phyloP scores from a whole-genome alignment of 2,888 invertebrate species.

The Eugnorisma glareosa region DNA sequence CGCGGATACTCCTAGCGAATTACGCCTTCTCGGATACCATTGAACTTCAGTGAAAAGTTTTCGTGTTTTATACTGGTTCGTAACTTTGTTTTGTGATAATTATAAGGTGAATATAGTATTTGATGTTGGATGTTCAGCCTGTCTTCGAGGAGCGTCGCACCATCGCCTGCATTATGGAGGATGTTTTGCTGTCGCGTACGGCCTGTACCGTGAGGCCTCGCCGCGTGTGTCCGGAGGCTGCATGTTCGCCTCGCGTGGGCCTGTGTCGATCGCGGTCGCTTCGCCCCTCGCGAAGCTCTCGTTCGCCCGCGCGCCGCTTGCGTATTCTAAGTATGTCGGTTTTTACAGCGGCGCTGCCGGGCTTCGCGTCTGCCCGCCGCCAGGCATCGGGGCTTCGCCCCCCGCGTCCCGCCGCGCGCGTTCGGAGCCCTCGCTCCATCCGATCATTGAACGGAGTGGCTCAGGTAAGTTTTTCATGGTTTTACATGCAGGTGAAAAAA shows the following conservation, averaged over 20 bases:
- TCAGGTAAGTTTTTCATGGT: constrained; percentile 85
- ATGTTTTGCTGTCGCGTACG: constrained; percentile 75
- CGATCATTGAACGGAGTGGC: constrained; percentile 78
- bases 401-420: constrained; percentile 87
- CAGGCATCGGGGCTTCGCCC: constrained; percentile 84
- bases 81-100: constrained; percentile 90
- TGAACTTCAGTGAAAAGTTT: constrained; percentile 89
- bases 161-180: constrained; percentile 63
- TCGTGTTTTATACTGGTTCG: constrained; percentile 89
- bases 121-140: constrained; percentile 70
- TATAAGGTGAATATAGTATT: constrained; percentile 88
- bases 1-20: constrained; percentile 82
- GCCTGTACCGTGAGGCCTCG: constrained; percentile 85
- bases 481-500: constrained; percentile 80
- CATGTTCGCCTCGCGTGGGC: constrained; percentile 87
- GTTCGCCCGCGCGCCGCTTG: constrained; percentile 84
- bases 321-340: constrained; percentile 87
- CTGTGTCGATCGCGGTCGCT: constrained; percentile 81
- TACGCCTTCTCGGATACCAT: constrained; percentile 80
- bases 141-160: constrained; percentile 68
- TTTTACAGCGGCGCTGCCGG: constrained; percentile 88
- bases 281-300: constrained; percentile 83
- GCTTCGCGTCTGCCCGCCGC: constrained; percentile 85
- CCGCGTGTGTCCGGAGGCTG: constrained; percentile 87
- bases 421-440: constrained; percentile 89